Conservation (phyloP, 2,113 vertebrate genomes). For the Archocentrus centrarchus region DNA sequence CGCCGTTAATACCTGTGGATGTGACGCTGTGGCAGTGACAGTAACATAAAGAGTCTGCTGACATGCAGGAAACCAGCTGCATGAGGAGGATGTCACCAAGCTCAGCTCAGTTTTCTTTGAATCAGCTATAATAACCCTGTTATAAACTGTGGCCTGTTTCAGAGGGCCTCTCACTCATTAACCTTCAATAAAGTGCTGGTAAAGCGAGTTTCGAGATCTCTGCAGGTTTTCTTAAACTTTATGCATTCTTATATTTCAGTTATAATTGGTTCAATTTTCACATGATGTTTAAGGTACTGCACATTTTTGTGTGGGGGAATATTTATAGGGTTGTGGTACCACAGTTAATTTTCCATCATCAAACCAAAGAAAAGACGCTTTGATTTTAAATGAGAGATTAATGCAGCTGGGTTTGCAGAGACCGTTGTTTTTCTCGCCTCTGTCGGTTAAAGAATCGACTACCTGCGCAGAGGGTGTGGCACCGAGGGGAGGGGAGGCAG, state of each 20-base stretch:
- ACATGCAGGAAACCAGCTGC: not conserved
- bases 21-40: not conserved
- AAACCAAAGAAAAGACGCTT: not conserved
- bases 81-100: not conserved
- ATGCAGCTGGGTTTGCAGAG: not conserved
- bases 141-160: not conserved
- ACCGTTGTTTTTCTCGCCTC: not conserved
- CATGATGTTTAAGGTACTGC: not conserved
- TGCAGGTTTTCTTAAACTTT: not conserved
- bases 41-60: too few relatives aligned
- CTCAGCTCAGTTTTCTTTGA: not conserved
- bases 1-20: rapidly evolving
- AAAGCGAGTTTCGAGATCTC: not conserved
- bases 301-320: not conserved
- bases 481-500: too few relatives aligned
- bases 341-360: not conserved
- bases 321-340: too few relatives aligned
- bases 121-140: not conserved
- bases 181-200: not conserved
- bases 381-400: not conserved
- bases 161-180: not conserved
- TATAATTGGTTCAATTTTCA: not conserved
- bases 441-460: not conserved
- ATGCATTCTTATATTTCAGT: not conserved
- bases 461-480: too few relatives aligned